Evolutionary conservation across 2,888 invertebrate genomes (phyloP).

Genomic region (Eilema depressum): DNA sequence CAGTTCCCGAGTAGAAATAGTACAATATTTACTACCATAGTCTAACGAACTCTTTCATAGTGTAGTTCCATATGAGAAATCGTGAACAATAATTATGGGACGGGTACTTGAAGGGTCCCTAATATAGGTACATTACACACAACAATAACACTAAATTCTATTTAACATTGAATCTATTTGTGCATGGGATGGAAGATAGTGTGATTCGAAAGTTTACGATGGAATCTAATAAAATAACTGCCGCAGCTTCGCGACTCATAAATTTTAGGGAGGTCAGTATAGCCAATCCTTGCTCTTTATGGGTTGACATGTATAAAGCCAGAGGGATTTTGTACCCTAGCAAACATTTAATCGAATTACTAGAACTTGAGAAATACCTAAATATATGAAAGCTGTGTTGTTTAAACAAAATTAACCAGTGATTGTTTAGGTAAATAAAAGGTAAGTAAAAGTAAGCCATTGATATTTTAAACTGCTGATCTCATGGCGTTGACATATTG

Average conservation of each 20-base stretch:
- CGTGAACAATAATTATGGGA: too few species aligned
- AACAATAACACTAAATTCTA: background rate
- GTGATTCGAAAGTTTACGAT: slow-evolving; percentile 54
- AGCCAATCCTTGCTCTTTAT: slow-evolving; percentile 62
- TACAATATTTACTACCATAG: too few species aligned
- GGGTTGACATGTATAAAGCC: slow-evolving; percentile 38
- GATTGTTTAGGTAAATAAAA: background rate
- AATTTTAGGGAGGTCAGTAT: slow-evolving; percentile 59
- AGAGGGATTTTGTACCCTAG: slow-evolving; percentile 27
- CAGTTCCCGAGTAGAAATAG: too few species aligned
- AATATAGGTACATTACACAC: too few species aligned
- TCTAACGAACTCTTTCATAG: too few species aligned
- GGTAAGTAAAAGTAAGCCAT: too few species aligned
- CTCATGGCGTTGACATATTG: too few species aligned
- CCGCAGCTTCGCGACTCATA: slow-evolving; percentile 48
- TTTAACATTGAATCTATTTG: slow-evolving; percentile 22
- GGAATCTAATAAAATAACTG: slow-evolving; percentile 52
- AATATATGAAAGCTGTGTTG: background rate
- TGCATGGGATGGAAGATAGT: slow-evolving; percentile 33
- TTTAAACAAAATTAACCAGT: background rate
- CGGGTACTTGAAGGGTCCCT: too few species aligned
- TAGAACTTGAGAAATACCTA: slow-evolving; percentile 7
- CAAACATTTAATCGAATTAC: slow-evolving; percentile 15
- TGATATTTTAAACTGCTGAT: too few species aligned
- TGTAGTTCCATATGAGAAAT: too few species aligned